phyloP scores from a whole-genome alignment of 2,888 invertebrate species.

The Cryptops parisi region DNA sequence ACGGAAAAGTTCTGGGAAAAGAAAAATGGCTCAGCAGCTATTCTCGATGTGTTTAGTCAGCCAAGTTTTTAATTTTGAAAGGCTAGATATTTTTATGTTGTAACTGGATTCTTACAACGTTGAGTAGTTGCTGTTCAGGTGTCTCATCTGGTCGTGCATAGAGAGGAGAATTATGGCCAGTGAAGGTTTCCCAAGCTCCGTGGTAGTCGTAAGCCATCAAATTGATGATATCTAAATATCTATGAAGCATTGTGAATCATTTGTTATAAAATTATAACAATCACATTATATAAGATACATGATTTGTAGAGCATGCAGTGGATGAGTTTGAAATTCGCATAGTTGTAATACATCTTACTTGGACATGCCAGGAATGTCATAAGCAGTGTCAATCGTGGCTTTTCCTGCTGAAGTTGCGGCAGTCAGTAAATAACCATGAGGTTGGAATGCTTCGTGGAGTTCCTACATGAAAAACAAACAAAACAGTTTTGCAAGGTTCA shows the following conservation, averaged over 20 bases:
- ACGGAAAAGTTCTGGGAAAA: slow-evolving; percentile 32
- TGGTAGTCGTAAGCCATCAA: slow-evolving; percentile 30
- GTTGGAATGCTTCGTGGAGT: slow-evolving; percentile 40
- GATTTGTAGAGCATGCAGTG: neutral
- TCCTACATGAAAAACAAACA: slow-evolving; percentile 29
- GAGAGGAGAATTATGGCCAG: slow-evolving; percentile 27
- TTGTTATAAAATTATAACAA: neutral
- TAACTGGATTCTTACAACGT: slow-evolving; percentile 21
- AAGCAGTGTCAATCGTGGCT: slow-evolving; percentile 37
- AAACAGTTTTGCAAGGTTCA: neutral
- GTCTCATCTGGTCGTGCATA: slow-evolving; percentile 23
- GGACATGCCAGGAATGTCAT: slow-evolving; percentile 42
- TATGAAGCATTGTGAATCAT: slow-evolving; percentile 13
- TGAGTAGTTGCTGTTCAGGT: slow-evolving; percentile 22
- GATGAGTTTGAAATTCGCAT: neutral
- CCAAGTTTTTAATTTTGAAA: neutral
- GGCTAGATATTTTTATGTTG: neutral
- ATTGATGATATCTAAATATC: slow-evolving; percentile 27
- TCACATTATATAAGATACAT: neutral
- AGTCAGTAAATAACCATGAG: slow-evolving; percentile 39
- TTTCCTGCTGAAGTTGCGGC: slow-evolving; percentile 45
- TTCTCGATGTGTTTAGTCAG: neutral
- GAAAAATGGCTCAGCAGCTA: neutral
- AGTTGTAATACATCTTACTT: slow-evolving; percentile 29
- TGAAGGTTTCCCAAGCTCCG: slow-evolving; percentile 25